Conservation (phyloP, 2,113 vertebrate species). For the Siphamia tubifer region DNA sequence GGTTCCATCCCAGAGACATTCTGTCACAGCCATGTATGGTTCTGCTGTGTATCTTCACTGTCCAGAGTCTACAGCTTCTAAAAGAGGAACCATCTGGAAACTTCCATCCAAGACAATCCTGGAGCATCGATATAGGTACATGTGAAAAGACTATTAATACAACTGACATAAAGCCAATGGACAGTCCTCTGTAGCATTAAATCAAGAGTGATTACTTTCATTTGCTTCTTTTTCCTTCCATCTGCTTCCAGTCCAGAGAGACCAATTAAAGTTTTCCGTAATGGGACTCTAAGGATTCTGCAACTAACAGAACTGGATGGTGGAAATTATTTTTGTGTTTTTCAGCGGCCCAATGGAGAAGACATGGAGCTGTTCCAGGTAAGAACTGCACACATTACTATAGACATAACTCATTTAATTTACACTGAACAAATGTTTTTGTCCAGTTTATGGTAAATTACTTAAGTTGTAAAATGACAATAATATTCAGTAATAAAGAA, state of each 20-base stretch:
- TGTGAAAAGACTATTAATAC: no score
- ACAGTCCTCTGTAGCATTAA: not conserved
- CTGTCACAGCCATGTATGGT: conserved; percentile 79
- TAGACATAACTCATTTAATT: no score
- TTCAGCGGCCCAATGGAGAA: conserved; percentile 79
- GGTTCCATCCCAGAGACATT: conserved; percentile 67
- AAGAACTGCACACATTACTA: conserved; percentile 12
- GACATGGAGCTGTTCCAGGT: conserved; percentile 79
- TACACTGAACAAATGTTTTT: no score
- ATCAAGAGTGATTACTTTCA: conserved; percentile 8
- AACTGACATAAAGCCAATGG: not conserved
- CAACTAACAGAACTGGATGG: conserved; percentile 77
- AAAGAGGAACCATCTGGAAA: conserved; percentile 76
- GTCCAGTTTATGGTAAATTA: no score
- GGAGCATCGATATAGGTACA: conserved; percentile 79
- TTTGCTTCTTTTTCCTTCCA: not conserved
- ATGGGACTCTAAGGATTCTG: conserved; percentile 81
- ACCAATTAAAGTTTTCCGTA: conserved; percentile 77
- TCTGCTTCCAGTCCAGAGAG: conserved; percentile 74
- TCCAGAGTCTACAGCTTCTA: conserved; percentile 71
- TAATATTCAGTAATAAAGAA: no score
- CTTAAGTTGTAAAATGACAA: no score
- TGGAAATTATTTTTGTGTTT: conserved; percentile 79
- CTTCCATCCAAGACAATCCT: conserved; percentile 77
- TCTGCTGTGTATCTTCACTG: conserved; percentile 81